A percentile compares a stretch with the other conserved stretches of the same genome.
These are phyloP conservation scores for Yponomeuta sedellus DNA, from an alignment of 2,888 invertebrate species.

Conservation along the genomic window DNA sequence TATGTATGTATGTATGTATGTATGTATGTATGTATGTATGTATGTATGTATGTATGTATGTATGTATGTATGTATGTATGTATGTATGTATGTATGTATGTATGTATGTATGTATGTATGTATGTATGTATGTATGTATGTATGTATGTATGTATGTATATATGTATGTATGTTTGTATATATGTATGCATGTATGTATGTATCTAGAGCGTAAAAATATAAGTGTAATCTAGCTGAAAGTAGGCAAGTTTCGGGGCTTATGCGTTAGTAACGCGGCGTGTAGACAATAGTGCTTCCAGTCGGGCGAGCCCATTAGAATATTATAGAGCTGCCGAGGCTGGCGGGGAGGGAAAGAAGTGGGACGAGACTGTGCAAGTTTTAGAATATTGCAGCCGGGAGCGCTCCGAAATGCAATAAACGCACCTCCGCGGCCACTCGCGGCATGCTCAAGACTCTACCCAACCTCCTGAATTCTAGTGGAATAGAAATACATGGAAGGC, in stretches of 20 bases:
- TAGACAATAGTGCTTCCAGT: not conserved
- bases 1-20: too few relatives aligned
- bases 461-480: not conserved
- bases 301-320: not conserved
- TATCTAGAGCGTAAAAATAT: not conserved
- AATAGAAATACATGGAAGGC: not conserved
- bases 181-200: not conserved
- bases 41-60: too few relatives aligned
- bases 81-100: too few relatives aligned
- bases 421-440: slow-evolving; percentile 26
- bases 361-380: slow-evolving; percentile 9
- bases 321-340: not conserved
- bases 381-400: slow-evolving; percentile 22
- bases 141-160: too few relatives aligned
- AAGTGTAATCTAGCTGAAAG: not conserved
- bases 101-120: too few relatives aligned
- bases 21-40: too few relatives aligned
- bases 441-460: slow-evolving; percentile 14
- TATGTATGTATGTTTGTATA: too few relatives aligned
- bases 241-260: not conserved
- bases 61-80: too few relatives aligned
- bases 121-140: too few relatives aligned
- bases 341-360: not conserved
- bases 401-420: slow-evolving; percentile 56
- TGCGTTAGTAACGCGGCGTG: not conserved